Evolutionary conservation across 2,797 vertebrate genomes (phyloP), one percentile per base, ranked within the genome.

Genomic region (Anniella stebbinsi): DNA sequence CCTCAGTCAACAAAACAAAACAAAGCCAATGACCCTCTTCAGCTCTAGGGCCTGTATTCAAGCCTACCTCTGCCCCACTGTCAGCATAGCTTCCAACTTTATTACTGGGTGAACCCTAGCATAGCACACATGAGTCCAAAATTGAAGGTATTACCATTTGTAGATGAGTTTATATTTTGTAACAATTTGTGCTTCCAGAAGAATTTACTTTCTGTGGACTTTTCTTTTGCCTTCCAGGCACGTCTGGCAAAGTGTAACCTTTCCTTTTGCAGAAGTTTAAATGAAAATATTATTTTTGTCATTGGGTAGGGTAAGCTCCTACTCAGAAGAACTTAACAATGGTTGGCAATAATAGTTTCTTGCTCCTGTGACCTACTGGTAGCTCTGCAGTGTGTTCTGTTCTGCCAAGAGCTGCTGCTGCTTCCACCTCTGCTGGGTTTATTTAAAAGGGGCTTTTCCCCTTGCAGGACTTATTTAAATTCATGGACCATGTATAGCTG

Each of bases 61-160:
- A 95, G 92, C 95, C 96, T 94, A 94, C 95, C 95, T 96, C 95
- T 94, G 94, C 93, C 94, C 87, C 2, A 1, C 87, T 69, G 72
- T n/a, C 75, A 84, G 90, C 89, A 90, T 89, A 89, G 88, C 93
- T 95, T 95, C 91, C 94, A 92, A 60, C 91, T 91, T 89, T 72
- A 89, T 70, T 91, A 81, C 28, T 0, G 30, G 84, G 91, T 51
- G 75, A 86, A 93, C 76, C 90, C 80, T 57, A 76, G 75, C 3
- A 2, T 9, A 75, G 76, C 70, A 54, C 80, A 3, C 11, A 23
- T 30, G 77, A 45, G 87, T 89, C 76, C 92, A 70, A 63, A 78
- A 89, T 87, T 80, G 66, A 84, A 91, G 93, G 51, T 87, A 80
- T 0, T 4, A 1, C 88, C 84, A 0, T 84, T 10, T 38, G 81